These are phyloP conservation scores for Nibea albiflora DNA, from an alignment of 2,113 vertebrate species.

Conservation along the genomic window DNA sequence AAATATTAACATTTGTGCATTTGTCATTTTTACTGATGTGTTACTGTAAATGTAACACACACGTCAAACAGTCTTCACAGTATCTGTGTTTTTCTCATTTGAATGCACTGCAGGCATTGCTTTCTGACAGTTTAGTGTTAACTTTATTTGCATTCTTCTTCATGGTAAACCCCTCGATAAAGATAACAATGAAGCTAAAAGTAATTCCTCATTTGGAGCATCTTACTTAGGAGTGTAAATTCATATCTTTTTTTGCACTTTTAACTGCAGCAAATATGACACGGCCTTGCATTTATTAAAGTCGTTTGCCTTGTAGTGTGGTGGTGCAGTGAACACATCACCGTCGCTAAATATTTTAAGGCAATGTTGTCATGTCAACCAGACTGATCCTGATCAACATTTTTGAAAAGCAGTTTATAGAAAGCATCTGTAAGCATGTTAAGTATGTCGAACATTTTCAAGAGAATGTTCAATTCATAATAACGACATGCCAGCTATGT, in stretches of 20 bases:
- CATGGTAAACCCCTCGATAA: neutral
- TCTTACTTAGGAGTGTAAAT: neutral
- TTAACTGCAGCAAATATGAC: neutral
- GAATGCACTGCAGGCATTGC: neutral
- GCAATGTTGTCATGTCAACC: neutral
- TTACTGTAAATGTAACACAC: slow-evolving; percentile 5
- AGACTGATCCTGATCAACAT: neutral
- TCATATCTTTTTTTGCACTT: neutral
- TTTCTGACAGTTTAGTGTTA: neutral
- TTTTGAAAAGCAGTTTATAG: neutral
- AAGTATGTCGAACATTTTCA: slow-evolving; percentile 9
- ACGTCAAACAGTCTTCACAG: neutral
- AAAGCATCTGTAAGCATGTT: neutral
- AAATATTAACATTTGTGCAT: neutral
- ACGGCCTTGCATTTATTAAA: neutral
- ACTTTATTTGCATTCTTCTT: neutral
- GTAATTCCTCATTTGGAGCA: neutral
- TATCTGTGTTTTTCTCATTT: neutral
- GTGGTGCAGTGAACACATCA: neutral
- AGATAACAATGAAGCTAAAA: neutral
- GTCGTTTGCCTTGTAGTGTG: neutral
- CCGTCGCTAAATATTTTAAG: neutral
- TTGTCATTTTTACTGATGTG: neutral
- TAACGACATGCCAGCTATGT: slow-evolving; percentile 2
- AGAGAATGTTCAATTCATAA: slow-evolving; percentile 2